A percentile compares a stretch with the other conserved stretches of the same genome.
These are phyloP conservation scores for Chlorocebus sabaeus DNA, from an alignment of 2,113 vertebrate species.

Conservation along the genomic window DNA sequence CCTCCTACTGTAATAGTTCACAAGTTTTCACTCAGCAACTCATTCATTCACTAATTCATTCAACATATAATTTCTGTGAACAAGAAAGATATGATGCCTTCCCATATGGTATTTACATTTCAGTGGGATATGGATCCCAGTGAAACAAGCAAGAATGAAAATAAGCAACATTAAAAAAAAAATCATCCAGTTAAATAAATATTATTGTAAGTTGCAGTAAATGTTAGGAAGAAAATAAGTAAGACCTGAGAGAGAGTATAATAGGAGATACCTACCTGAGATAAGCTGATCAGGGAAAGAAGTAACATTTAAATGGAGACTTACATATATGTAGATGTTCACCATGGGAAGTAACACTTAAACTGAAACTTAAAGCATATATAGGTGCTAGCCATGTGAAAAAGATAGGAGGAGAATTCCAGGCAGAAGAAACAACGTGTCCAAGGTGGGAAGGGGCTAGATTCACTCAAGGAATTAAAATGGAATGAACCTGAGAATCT, in stretches of 20 bases:
- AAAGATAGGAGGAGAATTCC: not conserved
- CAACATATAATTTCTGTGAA: not conserved
- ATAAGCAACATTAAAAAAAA: not conserved
- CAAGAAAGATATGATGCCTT: not conserved
- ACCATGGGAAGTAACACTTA: not conserved
- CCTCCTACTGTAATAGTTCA: not conserved
- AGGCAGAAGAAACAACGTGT: not conserved
- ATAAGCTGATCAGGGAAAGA: not conserved
- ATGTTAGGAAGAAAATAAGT: not conserved
- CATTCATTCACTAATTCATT: not conserved
- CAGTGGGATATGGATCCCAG: not conserved
- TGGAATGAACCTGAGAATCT: not conserved
- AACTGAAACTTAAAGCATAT: not conserved
- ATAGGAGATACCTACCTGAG: not conserved
- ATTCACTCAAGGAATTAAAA: not conserved
- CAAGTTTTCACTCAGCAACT: not conserved
- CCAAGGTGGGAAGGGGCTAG: not conserved
- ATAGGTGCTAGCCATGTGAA: not conserved
- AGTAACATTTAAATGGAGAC: not conserved
- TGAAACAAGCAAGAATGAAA: not conserved
- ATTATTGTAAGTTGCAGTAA: not conserved
- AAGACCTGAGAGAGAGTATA: not conserved
- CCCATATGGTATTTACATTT: slow-evolving; percentile 1
- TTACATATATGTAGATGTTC: not conserved
- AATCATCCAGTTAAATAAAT: not conserved